These are phyloP conservation scores for Hemicrepidius hirtus DNA, from an alignment of 2,888 invertebrate genomes.

Conservation along the genomic window DNA sequence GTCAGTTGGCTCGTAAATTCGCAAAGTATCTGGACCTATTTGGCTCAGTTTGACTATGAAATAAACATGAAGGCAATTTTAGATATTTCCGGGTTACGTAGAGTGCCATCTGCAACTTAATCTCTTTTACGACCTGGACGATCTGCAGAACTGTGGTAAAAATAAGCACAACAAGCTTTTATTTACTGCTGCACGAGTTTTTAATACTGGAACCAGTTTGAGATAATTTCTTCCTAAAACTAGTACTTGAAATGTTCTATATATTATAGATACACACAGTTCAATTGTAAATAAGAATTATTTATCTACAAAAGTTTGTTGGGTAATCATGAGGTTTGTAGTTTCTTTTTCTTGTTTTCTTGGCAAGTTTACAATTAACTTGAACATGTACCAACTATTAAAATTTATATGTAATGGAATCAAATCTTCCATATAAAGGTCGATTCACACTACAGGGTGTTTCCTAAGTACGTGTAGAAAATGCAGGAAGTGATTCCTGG, in stretches of 20 bases:
- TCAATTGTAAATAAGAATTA: neutral
- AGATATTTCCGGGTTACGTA: constrained; percentile 26
- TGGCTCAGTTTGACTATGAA: constrained; percentile 32
- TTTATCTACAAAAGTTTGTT: neutral
- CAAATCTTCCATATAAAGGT: no score
- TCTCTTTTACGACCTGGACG: constrained; percentile 30
- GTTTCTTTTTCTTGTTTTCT: no score
- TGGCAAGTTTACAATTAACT: no score
- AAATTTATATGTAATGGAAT: no score
- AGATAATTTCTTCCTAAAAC: constrained; percentile 11
- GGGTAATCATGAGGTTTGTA: no score
- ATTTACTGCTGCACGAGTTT: constrained; percentile 13
- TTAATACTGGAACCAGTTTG: constrained; percentile 13
- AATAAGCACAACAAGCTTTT: constrained; percentile 16
- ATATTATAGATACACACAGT: neutral
- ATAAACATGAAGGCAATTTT: constrained; percentile 37
- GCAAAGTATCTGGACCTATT: constrained; percentile 22
- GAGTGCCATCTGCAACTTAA: constrained; percentile 29
- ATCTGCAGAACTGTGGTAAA: constrained; percentile 27
- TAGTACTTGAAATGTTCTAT: neutral
- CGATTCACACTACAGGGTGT: no score
- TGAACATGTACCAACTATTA: no score
- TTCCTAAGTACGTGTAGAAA: no score
- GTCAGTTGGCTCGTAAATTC: constrained; percentile 25
- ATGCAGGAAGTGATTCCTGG: no score